These are phyloP conservation scores for Orientallactaga sibirica DNA, from an alignment of 2,797 vertebrate genomes.

Conservation along the genomic window DNA sequence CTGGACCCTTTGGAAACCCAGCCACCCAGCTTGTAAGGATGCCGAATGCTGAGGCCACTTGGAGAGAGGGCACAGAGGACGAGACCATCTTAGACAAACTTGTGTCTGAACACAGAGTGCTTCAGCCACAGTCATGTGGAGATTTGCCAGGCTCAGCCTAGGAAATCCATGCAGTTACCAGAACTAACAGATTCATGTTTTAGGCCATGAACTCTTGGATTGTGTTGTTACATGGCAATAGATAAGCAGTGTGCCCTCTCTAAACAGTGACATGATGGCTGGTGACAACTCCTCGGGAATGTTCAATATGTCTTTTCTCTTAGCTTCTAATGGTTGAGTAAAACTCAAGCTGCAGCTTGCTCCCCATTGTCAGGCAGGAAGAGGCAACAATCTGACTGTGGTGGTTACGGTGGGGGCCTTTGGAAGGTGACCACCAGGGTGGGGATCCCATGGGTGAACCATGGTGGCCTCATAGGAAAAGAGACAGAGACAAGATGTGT, in stretches of 20 bases:
- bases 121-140: not conserved
- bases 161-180: not conserved
- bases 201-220: not conserved
- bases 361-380: not conserved
- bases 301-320: not conserved
- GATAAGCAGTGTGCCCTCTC: not conserved
- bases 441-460: not conserved
- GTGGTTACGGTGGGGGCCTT: not conserved
- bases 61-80: not conserved
- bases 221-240: not conserved
- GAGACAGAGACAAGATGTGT: not conserved
- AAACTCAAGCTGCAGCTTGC: not conserved
- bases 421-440: not conserved
- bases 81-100: not conserved
- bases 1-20: not conserved
- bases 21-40: not conserved
- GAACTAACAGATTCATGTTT: not conserved
- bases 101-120: not conserved
- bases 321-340: not conserved
- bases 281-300: not conserved
- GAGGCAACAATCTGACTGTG: no score
- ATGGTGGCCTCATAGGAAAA: not conserved
- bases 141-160: not conserved
- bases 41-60: not conserved
- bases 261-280: not conserved